These are phyloP conservation scores for Cabera pusaria DNA, from an alignment of 2,888 invertebrate species.

Conservation along the genomic window DNA sequence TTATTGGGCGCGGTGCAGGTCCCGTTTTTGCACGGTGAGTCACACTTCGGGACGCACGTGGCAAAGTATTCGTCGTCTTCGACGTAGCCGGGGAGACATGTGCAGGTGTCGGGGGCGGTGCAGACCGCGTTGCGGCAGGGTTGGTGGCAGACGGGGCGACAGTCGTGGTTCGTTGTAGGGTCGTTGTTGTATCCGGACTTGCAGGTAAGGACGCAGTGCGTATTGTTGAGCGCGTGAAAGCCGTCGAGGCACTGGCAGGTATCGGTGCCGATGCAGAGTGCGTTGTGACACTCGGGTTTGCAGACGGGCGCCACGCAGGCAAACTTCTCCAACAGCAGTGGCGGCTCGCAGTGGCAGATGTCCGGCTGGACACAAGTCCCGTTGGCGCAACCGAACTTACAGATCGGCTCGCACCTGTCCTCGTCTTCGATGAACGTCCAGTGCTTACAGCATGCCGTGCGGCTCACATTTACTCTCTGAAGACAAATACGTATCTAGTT, in stretches of 20 bases:
- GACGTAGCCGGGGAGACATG: slow-evolving; percentile 19
- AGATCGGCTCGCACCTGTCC: slow-evolving; percentile 36
- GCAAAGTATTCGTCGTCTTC: slow-evolving; percentile 32
- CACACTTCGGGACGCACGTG: slow-evolving; percentile 35
- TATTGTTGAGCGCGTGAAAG: slow-evolving; percentile 22
- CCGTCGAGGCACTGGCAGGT: slow-evolving; percentile 38
- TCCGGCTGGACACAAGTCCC: slow-evolving; percentile 50
- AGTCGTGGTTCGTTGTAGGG: slow-evolving; percentile 39
- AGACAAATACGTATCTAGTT: no score
- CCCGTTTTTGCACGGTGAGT: slow-evolving; percentile 46
- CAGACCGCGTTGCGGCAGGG: slow-evolving; percentile 71
- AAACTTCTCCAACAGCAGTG: slow-evolving; percentile 31
- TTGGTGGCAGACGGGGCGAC: slow-evolving; percentile 60
- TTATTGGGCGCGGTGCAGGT: slow-evolving; percentile 52
- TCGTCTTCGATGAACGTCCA: slow-evolving; percentile 18
- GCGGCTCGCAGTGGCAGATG: slow-evolving; percentile 50
- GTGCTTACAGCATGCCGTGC: slow-evolving; percentile 30
- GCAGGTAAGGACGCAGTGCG: slow-evolving; percentile 25
- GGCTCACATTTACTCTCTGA: slow-evolving; percentile 22
- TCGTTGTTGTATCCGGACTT: slow-evolving; percentile 17
- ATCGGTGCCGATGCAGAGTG: slow-evolving; percentile 37
- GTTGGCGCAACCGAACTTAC: slow-evolving; percentile 45
- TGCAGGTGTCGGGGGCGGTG: slow-evolving; percentile 41
- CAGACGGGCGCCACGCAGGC: slow-evolving; percentile 52
- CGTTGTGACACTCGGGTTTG: slow-evolving; percentile 60